Evolutionary conservation across 1,140 invertebrate genomes (phyloP), one percentile per base, ranked within the genome.

Genomic region (Temnothorax curvispinosus): DNA sequence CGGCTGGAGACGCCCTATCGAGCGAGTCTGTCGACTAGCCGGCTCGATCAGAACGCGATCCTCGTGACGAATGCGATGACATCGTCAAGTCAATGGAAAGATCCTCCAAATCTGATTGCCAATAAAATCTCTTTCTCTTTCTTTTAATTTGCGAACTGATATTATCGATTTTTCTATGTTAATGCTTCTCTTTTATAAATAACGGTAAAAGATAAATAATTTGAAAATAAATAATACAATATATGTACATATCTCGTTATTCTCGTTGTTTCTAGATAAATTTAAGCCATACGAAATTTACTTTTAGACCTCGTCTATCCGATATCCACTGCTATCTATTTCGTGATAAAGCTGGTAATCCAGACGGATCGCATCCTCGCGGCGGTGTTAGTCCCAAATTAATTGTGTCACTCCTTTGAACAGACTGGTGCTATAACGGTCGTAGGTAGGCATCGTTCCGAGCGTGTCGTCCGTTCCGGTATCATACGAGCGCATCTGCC

Each of bases 371-470:
- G 27, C 44, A 62, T 38, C 69, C 56, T 9, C 21, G 35, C 44
- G 52, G 27, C 67, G 41, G 80, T 38, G 69, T 60, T 75, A 35
- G 69, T 60, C 54, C 38, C 13, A 85, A 90, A 90, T 87, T 87
- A 90, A 91, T 91, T 69, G 89, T 88, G 47, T 52, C 27, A 56
- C 82, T 65, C 76, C 58, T 87, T 85, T 85, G 56, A 60, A 85
- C 58, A 76, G 50, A 27, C 50, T 74, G 89, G 89, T 82, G 89
- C 85, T 88, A 90, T 89, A 90, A 90, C 89, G 87, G 80, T 87
- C 90, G 84, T 90, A 90, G 80, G 60, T 88, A 91, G 90, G 90
- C 90, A 87, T 90, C 89, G 85, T 81, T 89, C 62, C 52, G 65
- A 54, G 67, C 90, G 90, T 91, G 90, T 91, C 87, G 85, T 88